Evolutionary conservation across 2,113 vertebrate genomes (phyloP).

Genomic region (Cheilinus undulatus): DNA sequence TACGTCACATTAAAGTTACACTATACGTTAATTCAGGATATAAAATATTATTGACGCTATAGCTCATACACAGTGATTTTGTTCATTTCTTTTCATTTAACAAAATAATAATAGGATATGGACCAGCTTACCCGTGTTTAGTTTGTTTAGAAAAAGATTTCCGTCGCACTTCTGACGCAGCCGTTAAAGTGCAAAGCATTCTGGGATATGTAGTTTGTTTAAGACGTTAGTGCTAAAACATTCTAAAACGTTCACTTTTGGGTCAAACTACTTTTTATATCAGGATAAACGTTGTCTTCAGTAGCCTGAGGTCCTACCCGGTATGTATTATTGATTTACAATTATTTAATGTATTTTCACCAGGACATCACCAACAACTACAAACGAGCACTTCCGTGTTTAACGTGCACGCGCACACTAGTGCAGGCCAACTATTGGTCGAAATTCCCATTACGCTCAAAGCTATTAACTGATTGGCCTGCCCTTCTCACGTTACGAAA

Average conservation of each 20-base stretch:
- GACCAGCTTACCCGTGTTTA: constrained; percentile 54
- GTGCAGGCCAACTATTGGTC: constrained; percentile 55
- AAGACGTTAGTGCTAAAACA: accelerated
- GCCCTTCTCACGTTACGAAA: constrained; percentile 67
- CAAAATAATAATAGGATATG: no score
- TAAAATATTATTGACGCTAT: background rate
- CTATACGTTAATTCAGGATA: background rate
- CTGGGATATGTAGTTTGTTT: constrained; percentile 62
- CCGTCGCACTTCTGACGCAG: constrained; percentile 52
- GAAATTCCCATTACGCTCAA: background rate
- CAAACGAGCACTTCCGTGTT: constrained; percentile 13
- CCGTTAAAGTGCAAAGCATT: background rate
- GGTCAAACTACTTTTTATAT: background rate
- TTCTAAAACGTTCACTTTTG: background rate
- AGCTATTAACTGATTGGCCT: constrained; percentile 66
- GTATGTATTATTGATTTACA: background rate
- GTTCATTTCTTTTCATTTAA: background rate
- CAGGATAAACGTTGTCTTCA: background rate
- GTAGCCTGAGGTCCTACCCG: accelerated
- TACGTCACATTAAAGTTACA: background rate
- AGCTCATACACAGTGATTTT: accelerated
- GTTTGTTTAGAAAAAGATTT: constrained; percentile 56
- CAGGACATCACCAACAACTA: background rate
- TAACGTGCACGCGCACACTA: background rate
- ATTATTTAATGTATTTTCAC: background rate